phyloP scores from a whole-genome alignment of 2,113 vertebrate species.

The Microcebus tavaratra region DNA sequence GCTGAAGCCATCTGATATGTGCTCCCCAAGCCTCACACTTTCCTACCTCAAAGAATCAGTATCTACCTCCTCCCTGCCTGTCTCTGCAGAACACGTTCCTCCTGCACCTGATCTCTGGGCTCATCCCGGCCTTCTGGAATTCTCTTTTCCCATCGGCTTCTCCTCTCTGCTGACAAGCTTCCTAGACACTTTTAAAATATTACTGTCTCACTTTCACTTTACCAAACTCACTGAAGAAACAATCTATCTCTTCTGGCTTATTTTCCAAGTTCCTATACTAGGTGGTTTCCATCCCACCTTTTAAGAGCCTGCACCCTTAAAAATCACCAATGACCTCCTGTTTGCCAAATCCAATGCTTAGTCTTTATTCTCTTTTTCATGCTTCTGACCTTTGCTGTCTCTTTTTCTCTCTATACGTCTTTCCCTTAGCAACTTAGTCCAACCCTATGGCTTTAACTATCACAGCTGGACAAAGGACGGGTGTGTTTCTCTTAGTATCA shows the following conservation, averaged over 20 bases:
- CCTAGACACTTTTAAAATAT: not conserved
- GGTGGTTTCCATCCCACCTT: not conserved
- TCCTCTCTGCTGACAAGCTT: not conserved
- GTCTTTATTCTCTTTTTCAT: not conserved
- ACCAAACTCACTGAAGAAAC: not conserved
- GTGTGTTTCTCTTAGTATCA: accelerated
- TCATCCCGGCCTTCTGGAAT: not conserved
- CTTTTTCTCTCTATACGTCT: not conserved
- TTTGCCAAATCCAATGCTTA: not conserved
- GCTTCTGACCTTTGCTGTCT: accelerated
- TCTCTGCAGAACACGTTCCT: not conserved
- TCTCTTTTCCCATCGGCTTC: not conserved
- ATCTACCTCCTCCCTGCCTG: not conserved
- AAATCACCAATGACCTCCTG: not conserved
- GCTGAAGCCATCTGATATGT: not conserved
- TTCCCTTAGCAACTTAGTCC: not conserved
- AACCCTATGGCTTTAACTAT: not conserved
- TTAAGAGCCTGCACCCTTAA: not conserved
- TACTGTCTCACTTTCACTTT: not conserved
- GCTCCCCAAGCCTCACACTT: not conserved
- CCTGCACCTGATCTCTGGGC: not conserved
- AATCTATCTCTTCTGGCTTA: not conserved
- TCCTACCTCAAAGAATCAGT: not conserved
- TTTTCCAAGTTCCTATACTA: not conserved
- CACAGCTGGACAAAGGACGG: accelerated